These are phyloP conservation scores for Aradophagus sp. DNA, from an alignment of 1,140 invertebrate species.

Conservation along the genomic window DNA sequence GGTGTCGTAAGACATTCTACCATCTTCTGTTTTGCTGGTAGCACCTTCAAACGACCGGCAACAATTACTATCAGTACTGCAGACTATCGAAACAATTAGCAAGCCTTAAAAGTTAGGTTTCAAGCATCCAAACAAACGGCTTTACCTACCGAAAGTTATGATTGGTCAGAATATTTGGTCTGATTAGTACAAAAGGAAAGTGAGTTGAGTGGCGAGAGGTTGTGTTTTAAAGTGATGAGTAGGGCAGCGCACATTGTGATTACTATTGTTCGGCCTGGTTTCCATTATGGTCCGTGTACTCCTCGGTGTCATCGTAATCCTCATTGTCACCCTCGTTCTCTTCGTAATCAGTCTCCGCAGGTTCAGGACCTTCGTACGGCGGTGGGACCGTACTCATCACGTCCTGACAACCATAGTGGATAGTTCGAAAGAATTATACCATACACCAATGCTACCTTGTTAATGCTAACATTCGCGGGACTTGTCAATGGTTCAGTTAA, in stretches of 20 bases:
- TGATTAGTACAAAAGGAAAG: constrained; percentile 59
- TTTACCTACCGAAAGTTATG: constrained; percentile 54
- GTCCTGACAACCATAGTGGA: constrained; percentile 67
- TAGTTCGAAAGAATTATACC: constrained; percentile 58
- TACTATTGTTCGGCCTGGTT: constrained; percentile 73
- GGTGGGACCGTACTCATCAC: constrained; percentile 66
- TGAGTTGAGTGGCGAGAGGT: constrained; percentile 58
- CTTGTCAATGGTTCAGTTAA: neutral
- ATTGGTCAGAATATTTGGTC: constrained; percentile 49
- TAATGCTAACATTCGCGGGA: constrained; percentile 18
- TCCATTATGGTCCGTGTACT: constrained; percentile 69
- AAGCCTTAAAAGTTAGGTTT: neutral
- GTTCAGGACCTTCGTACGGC: constrained; percentile 70
- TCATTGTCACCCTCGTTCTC: constrained; percentile 68
- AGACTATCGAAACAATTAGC: no score
- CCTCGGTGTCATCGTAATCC: constrained; percentile 61
- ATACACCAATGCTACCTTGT: constrained; percentile 42
- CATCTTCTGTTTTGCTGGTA: no score
- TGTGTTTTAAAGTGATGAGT: constrained; percentile 61
- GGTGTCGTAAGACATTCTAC: no score
- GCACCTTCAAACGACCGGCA: neutral
- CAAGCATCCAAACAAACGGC: constrained; percentile 13
- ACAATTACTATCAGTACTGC: neutral
- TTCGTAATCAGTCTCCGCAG: constrained; percentile 73
- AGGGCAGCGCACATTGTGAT: constrained; percentile 64